Conservation (phyloP, 2,888 invertebrate genomes). For the Plusia festucae region DNA sequence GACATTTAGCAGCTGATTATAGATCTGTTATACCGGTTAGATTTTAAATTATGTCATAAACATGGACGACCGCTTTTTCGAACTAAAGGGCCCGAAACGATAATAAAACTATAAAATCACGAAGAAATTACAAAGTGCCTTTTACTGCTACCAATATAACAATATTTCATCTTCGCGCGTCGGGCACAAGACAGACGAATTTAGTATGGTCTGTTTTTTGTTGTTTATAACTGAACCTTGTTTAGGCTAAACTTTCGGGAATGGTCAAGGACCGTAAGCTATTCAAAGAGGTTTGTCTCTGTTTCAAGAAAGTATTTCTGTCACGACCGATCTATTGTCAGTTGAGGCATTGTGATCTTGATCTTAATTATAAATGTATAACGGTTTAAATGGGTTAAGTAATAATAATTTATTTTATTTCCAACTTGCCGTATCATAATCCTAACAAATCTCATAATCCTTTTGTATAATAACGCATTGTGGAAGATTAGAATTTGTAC, state of each 20-base stretch:
- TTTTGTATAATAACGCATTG: no score
- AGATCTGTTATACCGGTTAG: constrained; percentile 68
- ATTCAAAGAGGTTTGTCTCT: constrained; percentile 74
- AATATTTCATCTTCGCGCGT: constrained; percentile 84
- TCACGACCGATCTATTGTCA: constrained; percentile 80
- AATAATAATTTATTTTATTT: constrained; percentile 44
- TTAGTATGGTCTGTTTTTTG: constrained; percentile 62
- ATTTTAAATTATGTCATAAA: constrained; percentile 75
- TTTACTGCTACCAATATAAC: constrained; percentile 84
- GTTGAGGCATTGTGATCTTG: constrained; percentile 76
- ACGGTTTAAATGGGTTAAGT: constrained; percentile 34
- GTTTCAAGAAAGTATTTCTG: constrained; percentile 77
- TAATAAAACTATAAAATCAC: constrained; percentile 85
- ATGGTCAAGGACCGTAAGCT: constrained; percentile 81
- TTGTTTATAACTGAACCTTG: constrained; percentile 74
- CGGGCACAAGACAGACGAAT: constrained; percentile 62
- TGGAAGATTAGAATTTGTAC: no score
- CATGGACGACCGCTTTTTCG: constrained; percentile 69
- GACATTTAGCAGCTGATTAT: constrained; percentile 77
- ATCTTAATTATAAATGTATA: constrained; percentile 73
- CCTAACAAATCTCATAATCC: not conserved
- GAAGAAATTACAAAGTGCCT: constrained; percentile 79
- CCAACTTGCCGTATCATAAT: constrained; percentile 5
- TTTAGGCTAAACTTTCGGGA: constrained; percentile 76
- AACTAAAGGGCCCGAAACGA: constrained; percentile 75